Evolutionary conservation across 2,797 vertebrate species (phyloP), one percentile per base, ranked within the genome.

Genomic region (Xenops minutus): DNA sequence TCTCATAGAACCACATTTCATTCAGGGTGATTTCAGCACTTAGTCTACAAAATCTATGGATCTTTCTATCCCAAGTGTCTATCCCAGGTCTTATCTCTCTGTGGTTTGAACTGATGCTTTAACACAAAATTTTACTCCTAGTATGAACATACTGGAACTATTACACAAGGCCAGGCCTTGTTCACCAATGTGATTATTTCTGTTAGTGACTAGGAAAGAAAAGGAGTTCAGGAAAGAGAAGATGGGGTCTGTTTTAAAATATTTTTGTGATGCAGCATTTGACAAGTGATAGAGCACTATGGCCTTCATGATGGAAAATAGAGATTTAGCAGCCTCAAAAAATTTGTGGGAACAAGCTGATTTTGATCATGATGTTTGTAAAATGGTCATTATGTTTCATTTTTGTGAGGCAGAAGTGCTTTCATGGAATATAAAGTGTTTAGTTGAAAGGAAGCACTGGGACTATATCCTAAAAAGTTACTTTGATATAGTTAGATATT

Each of bases 321-420:
- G 71, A 82, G 48, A 89, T 73, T 66, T 66, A 84, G 34, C 29
- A 85, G 72, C n/a, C 85, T 87, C 36, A 55, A 81, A 91, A 76
- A 56, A 29, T 2, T 23, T 15, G 26, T 89, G 56, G 37, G 44
- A 91, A 67, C 55, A 71, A 64, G 49, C 37, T 86, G 86, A 80
- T 92, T 92, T 92, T 74, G 63, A 87, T 90, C 37, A 61, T 48
- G 61, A 54, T 84, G 39, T 85, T 93, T 90, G 74, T 76, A 93
- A 95, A 95, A 87, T 77, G 7, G 83, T 90, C 24, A 26, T 79
- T 82, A 58, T 55, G 54, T 85, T 94, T 85, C 43, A 46, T 79
- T 82, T 90, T 78, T 37, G 49, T 66, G 85, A 48, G 8, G 54
- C 34, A 77, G 54, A 79, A 90, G 27, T 51, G 51, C 36, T 92